Conservation (phyloP, 2,113 vertebrate species). For the Entelurus aequoreus region DNA sequence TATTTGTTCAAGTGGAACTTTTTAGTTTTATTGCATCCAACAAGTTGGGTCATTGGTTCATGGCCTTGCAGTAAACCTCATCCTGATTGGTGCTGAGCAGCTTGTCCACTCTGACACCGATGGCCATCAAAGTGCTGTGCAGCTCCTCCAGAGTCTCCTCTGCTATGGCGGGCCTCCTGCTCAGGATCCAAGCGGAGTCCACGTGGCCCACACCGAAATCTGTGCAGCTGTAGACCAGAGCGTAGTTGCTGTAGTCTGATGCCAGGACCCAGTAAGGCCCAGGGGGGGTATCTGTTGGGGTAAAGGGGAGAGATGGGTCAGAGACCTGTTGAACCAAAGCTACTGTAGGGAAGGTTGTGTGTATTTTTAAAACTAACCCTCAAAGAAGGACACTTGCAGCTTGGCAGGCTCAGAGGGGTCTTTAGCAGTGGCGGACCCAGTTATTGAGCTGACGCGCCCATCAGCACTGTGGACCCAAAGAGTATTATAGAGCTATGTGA, state of each 20-base stretch:
- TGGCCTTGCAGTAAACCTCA: conserved; percentile 57
- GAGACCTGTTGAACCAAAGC: conserved; percentile 2
- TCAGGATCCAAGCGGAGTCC: conserved; percentile 79
- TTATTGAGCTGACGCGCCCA: conserved; percentile 37
- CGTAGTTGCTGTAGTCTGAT: conserved; percentile 79
- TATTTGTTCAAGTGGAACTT: conserved; percentile 9
- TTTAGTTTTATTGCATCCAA: too few species aligned
- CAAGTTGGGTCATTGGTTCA: conserved; percentile 37
- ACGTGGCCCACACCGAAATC: conserved; percentile 64
- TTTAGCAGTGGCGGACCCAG: conserved; percentile 34
- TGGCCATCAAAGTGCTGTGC: conserved; percentile 66
- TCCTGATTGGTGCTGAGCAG: conserved; percentile 73
- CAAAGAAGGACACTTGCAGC: conserved; percentile 58
- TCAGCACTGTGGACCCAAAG: conserved; percentile 27
- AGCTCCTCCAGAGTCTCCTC: conserved; percentile 71
- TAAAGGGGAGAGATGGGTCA: not conserved
- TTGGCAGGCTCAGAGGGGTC: conserved; percentile 61
- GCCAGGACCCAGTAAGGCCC: conserved; percentile 80
- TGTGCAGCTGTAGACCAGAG: conserved; percentile 82
- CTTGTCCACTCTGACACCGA: conserved; percentile 64
- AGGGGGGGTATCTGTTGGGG: conserved; percentile 65
- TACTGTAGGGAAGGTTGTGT: not conserved
- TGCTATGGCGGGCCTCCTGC: conserved; percentile 62
- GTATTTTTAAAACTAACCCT: conserved; percentile 30
- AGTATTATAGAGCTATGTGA: not conserved